Conservation (phyloP, 1,140 invertebrate species). For the Sitobion miscanthi region DNA sequence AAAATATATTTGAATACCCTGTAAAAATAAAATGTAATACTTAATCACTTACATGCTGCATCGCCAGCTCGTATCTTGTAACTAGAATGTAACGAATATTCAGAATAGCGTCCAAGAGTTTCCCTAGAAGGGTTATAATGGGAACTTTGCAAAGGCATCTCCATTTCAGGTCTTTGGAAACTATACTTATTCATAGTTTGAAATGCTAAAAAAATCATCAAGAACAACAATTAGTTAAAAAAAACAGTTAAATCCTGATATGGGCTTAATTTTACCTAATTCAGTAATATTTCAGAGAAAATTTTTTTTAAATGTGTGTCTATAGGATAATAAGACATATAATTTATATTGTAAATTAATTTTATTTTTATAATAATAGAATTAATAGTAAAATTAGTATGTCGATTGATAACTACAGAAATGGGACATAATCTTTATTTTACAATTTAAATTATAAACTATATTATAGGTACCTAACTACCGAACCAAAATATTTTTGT, state of each 20-base stretch:
- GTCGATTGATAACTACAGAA: neutral
- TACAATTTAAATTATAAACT: too few relatives aligned
- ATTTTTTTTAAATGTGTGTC: neutral
- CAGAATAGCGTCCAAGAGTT: constrained; percentile 60
- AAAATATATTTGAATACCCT: neutral
- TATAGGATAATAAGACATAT: neutral
- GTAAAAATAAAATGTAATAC: constrained; percentile 6
- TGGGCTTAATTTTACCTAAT: too few relatives aligned
- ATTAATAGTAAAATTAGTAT: neutral
- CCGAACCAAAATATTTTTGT: too few relatives aligned
- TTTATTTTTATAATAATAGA: neutral
- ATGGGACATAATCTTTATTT: too few relatives aligned
- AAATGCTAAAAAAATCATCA: constrained; percentile 1
- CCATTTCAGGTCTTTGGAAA: constrained; percentile 54
- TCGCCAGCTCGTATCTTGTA: constrained; percentile 54
- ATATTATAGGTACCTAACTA: too few relatives aligned
- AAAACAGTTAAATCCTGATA: neutral
- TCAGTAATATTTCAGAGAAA: neutral
- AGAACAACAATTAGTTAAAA: neutral
- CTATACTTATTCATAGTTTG: constrained; percentile 39
- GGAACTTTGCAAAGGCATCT: constrained; percentile 53
- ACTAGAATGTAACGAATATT: constrained; percentile 60
- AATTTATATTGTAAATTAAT: neutral
- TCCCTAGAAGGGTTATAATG: constrained; percentile 58
- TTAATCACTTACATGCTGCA: constrained; percentile 56